A percentile compares a stretch with the other conserved stretches of the same genome.
These are phyloP conservation scores for Apamea monoglypha DNA, from an alignment of 2,888 invertebrate species.

Conservation along the genomic window DNA sequence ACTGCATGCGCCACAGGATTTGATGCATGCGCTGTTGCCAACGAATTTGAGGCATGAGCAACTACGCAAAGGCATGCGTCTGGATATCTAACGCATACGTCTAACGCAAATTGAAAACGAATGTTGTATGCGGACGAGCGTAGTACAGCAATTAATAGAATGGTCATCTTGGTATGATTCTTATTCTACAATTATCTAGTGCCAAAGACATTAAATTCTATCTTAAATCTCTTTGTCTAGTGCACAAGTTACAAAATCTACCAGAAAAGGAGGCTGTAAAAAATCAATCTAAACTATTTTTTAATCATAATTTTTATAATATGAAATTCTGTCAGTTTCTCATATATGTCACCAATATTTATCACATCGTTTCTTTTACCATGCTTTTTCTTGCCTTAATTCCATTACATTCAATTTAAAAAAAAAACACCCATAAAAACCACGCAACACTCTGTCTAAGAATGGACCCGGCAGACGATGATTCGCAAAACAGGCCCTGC, in stretches of 20 bases:
- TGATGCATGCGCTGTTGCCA: not conserved
- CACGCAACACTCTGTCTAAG: not conserved
- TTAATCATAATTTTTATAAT: not conserved
- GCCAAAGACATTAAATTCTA: too few species aligned
- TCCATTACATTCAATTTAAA: not conserved
- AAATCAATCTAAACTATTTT: not conserved
- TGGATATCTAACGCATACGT: not conserved
- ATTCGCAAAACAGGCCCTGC: not conserved
- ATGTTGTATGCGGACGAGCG: not conserved
- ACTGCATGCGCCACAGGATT: not conserved
- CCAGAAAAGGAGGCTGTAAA: not conserved
- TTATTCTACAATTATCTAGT: not conserved
- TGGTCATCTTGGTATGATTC: not conserved
- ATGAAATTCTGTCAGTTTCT: not conserved
- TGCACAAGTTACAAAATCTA: not conserved
- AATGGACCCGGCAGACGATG: slow-evolving; percentile 29
- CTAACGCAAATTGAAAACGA: not conserved
- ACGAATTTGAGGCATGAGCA: not conserved
- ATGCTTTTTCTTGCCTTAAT: not conserved
- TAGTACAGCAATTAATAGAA: not conserved
- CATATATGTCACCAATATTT: not conserved
- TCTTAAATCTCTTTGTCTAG: too few species aligned
- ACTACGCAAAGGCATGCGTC: not conserved
- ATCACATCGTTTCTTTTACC: not conserved
- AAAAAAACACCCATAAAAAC: not conserved